These are phyloP conservation scores for Cryptoprocta ferox DNA, from an alignment of 2,797 vertebrate genomes.

Conservation along the genomic window DNA sequence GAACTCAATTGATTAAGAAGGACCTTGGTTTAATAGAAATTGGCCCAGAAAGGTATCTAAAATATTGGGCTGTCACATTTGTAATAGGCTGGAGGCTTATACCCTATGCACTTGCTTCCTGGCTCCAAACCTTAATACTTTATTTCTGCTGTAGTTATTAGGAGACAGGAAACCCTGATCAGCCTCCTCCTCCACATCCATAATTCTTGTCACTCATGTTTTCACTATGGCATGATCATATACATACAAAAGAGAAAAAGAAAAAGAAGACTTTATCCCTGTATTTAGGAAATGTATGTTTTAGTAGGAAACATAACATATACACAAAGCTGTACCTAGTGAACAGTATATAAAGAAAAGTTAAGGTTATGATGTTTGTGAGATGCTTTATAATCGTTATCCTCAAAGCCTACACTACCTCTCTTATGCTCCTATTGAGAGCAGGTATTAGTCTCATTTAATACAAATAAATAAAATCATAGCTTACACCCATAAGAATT, in stretches of 20 bases:
- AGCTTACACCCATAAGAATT: background rate
- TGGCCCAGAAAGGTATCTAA: background rate
- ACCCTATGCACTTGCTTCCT: background rate
- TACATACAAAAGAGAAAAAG: background rate
- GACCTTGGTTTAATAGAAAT: constrained; percentile 45
- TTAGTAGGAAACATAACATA: constrained; percentile 19
- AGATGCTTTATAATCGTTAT: background rate
- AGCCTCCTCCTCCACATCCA: background rate
- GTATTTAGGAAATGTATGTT: constrained; percentile 20
- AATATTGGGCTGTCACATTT: constrained; percentile 2
- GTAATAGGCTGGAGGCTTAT: background rate
- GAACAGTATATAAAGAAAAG: background rate
- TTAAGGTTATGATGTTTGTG: background rate
- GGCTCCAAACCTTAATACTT: constrained; percentile 18
- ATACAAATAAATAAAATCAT: background rate
- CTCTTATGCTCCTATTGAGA: background rate
- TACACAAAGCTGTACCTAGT: background rate
- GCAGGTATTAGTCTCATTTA: constrained; percentile 12
- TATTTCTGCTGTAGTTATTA: constrained; percentile 24
- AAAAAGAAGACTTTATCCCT: background rate
- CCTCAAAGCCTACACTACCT: background rate
- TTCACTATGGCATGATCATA: background rate
- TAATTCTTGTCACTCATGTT: background rate
- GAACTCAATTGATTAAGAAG: constrained; percentile 7
- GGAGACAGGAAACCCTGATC: background rate